phyloP scores from a whole-genome alignment of 2,797 vertebrate genomes.

The Lemur catta region DNA sequence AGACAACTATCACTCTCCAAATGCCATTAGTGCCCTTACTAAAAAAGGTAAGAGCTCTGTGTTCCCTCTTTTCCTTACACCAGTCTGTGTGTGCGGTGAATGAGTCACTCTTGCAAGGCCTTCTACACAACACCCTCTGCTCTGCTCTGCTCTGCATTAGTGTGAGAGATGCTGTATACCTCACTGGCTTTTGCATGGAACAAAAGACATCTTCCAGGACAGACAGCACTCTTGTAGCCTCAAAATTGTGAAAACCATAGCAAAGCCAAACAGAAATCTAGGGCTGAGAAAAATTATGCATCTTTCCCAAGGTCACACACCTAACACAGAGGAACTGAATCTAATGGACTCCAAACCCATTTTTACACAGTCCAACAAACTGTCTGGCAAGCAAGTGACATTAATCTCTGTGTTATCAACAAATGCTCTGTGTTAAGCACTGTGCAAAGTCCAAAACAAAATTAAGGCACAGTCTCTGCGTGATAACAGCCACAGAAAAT shows the following conservation, averaged over 20 bases:
- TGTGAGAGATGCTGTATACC: not conserved
- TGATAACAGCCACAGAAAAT: not conserved
- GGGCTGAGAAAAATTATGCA: not conserved
- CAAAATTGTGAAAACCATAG: not conserved
- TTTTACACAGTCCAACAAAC: not conserved
- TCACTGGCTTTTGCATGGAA: not conserved
- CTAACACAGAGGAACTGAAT: not conserved
- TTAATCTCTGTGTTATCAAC: not conserved
- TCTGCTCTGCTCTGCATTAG: not conserved
- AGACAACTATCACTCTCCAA: not conserved
- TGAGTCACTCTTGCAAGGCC: not conserved
- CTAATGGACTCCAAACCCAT: not conserved
- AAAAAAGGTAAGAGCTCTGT: not conserved
- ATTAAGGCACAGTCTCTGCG: not conserved
- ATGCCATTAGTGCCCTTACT: fast-evolving
- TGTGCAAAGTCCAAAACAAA: not conserved
- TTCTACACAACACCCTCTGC: not conserved
- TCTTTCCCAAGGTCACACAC: not conserved
- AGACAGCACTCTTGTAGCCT: not conserved
- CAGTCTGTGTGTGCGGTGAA: not conserved
- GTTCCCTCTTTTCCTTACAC: not conserved
- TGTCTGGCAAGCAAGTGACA: not conserved
- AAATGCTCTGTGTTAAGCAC: not conserved
- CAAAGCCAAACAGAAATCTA: not conserved
- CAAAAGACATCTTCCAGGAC: not conserved